Evolutionary conservation across 1,140 invertebrate species (phyloP).

Genomic region (Zaprionus inermis): DNA sequence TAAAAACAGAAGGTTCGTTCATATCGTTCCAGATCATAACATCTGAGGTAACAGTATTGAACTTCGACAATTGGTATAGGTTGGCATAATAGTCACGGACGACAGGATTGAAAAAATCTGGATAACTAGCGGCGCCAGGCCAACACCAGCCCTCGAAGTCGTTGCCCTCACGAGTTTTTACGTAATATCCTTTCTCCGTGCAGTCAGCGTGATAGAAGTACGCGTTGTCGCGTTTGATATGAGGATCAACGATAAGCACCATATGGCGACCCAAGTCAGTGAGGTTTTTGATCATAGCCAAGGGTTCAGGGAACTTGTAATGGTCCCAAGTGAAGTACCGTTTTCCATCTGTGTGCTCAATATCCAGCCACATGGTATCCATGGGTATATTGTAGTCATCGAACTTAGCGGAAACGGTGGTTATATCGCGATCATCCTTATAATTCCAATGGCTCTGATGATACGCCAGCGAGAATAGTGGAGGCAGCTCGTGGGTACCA

Average conservation of each 20-base stretch:
- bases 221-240: slow-evolving; percentile 95
- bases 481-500: slow-evolving; percentile 94
- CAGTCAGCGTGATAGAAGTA: slow-evolving; percentile 97
- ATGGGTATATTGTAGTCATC: slow-evolving; percentile 97
- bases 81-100: slow-evolving; percentile 94
- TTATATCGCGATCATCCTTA: slow-evolving; percentile 97
- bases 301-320: slow-evolving; percentile 94
- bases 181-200: slow-evolving; percentile 86
- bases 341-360: slow-evolving; percentile 99
- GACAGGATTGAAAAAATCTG: slow-evolving; percentile 96
- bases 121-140: slow-evolving; percentile 85
- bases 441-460: slow-evolving; percentile 99
- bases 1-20: slow-evolving; percentile 99
- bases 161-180: too few species aligned
- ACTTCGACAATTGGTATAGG: slow-evolving; percentile 92
- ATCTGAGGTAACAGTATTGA: slow-evolving; percentile 93
- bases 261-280: slow-evolving; percentile 96
- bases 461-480: slow-evolving; percentile 90
- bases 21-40: slow-evolving; percentile 99
- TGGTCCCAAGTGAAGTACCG: slow-evolving; percentile 99
- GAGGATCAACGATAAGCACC: slow-evolving; percentile 98
- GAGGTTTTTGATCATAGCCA: slow-evolving; percentile 96
- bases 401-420: slow-evolving; percentile 91
- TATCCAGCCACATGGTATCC: slow-evolving; percentile 99
- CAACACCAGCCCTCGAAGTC: too few species aligned